These are phyloP conservation scores for Microtus pennsylvanicus DNA, from an alignment of 2,113 vertebrate species.

Conservation along the genomic window DNA sequence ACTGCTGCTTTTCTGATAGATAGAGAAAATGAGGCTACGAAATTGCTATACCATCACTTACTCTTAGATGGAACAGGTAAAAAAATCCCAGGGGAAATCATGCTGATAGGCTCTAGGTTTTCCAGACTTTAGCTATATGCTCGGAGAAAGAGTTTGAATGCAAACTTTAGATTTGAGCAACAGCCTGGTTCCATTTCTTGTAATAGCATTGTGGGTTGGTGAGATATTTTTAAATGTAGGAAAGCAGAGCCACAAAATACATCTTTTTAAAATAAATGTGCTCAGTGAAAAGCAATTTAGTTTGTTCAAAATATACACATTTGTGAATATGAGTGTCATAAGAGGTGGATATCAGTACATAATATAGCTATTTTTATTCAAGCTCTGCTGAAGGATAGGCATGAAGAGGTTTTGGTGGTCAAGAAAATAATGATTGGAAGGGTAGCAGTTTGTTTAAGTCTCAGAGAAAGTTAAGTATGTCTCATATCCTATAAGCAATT, in stretches of 20 bases:
- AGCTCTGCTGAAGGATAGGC: not conserved
- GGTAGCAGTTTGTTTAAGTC: not conserved
- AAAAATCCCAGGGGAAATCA: constrained; percentile 74
- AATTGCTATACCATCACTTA: constrained; percentile 67
- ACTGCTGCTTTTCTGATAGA: constrained; percentile 52
- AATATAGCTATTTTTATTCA: not conserved
- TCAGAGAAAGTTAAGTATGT: not conserved
- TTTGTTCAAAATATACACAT: constrained; percentile 47
- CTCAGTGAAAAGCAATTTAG: constrained; percentile 63
- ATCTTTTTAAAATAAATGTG: constrained; percentile 40
- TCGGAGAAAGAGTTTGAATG: constrained; percentile 53
- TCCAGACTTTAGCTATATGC: constrained; percentile 65
- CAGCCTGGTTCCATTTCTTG: constrained; percentile 31
- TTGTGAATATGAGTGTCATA: not conserved
- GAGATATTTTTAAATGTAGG: constrained; percentile 60
- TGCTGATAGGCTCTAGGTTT: constrained; percentile 67
- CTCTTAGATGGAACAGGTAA: constrained; percentile 63
- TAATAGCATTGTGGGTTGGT: constrained; percentile 61
- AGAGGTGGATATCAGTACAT: not conserved
- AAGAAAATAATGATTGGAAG: not conserved
- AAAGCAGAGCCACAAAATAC: constrained; percentile 31
- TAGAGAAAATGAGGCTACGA: constrained; percentile 70
- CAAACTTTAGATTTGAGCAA: constrained; percentile 69
- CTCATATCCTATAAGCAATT: not conserved
- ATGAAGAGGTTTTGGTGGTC: not conserved